Percentiles rank a stretch among this genome's conserved stretches.
Conservation (phyloP, 2,113 vertebrate genomes). For the Silurus meridionalis region DNA sequence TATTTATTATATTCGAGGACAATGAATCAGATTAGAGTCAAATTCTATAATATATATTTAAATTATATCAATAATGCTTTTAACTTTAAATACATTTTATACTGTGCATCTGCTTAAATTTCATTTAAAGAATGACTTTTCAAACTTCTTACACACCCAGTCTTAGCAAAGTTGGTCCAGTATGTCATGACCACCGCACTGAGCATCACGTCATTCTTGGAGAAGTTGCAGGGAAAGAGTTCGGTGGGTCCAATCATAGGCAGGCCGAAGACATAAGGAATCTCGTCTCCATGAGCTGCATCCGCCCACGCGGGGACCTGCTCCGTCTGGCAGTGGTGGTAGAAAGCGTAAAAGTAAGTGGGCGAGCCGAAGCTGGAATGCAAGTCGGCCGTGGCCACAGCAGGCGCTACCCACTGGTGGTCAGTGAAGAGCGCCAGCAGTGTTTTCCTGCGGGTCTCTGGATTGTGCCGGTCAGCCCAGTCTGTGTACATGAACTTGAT, state of each 20-base stretch:
- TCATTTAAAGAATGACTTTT: not conserved
- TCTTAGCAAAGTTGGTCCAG: slow-evolving; percentile 99
- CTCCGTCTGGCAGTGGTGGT: slow-evolving; percentile 99
- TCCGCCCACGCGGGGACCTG: slow-evolving; percentile 98
- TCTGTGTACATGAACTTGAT: slow-evolving; percentile 99
- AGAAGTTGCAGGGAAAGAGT: slow-evolving; percentile 99
- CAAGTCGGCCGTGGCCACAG: slow-evolving; percentile 96
- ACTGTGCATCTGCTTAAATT: not conserved
- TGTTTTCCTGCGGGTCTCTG: slow-evolving; percentile 93
- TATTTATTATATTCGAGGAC: not conserved
- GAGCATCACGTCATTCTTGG: slow-evolving; percentile 98
- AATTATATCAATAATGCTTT: not conserved
- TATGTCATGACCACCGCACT: slow-evolving; percentile 99
- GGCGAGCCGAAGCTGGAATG: slow-evolving; percentile 98
- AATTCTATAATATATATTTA: not conserved
- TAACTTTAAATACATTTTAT: too few species aligned
- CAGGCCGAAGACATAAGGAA: slow-evolving; percentile 94
- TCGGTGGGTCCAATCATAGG: slow-evolving; percentile 98
- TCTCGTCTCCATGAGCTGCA: slow-evolving; percentile 94
- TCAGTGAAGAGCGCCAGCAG: slow-evolving; percentile 95
- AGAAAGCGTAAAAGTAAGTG: slow-evolving; percentile 98
- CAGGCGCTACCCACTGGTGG: slow-evolving; percentile 98
- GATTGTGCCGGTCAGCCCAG: slow-evolving; percentile 97
- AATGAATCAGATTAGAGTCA: too few species aligned
- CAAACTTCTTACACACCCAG: slow-evolving; percentile 81